phyloP scores from a whole-genome alignment of 2,888 invertebrate genomes.

The Eristalis pertinax region DNA sequence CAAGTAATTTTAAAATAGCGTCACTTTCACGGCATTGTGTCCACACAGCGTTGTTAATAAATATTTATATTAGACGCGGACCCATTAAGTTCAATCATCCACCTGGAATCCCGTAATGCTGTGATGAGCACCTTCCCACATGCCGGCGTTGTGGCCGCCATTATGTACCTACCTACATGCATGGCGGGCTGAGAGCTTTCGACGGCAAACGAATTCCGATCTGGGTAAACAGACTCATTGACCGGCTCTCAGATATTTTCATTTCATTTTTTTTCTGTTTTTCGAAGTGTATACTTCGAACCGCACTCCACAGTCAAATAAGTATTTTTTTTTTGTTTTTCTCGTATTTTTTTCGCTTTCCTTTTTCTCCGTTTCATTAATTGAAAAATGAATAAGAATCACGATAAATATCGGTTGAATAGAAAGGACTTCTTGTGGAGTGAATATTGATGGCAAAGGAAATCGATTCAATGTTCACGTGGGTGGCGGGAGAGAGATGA shows the following conservation, averaged over 20 bases:
- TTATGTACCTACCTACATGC: neutral
- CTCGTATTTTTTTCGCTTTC: neutral
- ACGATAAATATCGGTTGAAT: neutral
- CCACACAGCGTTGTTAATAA: neutral
- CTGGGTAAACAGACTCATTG: slow-evolving; percentile 49
- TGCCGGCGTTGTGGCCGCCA: neutral
- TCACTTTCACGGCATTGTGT: neutral
- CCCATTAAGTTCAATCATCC: neutral
- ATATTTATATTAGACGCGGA: neutral
- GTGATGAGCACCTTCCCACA: neutral
- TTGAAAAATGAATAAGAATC: slow-evolving; percentile 16
- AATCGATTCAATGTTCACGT: slow-evolving; percentile 19
- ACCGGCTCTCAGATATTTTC: slow-evolving; percentile 27
- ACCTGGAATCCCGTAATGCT: neutral
- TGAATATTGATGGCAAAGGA: slow-evolving; percentile 19
- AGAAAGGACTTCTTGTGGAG: neutral
- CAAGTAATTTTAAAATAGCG: neutral
- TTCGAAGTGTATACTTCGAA: neutral
- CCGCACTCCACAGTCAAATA: neutral
- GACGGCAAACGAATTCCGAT: slow-evolving; percentile 31
- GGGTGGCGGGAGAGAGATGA: neutral
- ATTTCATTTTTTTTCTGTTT: slow-evolving; percentile 26
- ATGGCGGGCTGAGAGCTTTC: slow-evolving; percentile 15
- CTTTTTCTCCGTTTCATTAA: slow-evolving; percentile 7
- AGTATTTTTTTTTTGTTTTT: neutral